A percentile compares a stretch with the other conserved stretches of the same genome.
phyloP scores from a whole-genome alignment of 2,888 invertebrate genomes.

The Amaurobius ferox region DNA sequence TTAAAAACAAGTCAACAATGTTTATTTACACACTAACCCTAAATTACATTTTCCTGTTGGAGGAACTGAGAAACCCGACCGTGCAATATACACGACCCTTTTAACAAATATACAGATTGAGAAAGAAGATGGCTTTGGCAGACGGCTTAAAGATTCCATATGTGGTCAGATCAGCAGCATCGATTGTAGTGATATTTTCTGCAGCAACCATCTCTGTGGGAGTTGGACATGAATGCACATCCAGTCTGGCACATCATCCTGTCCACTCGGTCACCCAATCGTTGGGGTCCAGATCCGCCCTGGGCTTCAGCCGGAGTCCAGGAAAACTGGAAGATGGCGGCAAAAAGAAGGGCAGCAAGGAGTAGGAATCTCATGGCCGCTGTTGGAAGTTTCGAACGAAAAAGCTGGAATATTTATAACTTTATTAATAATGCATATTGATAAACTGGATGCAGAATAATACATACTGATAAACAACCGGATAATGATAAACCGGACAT shows the following conservation, averaged over 20 bases:
- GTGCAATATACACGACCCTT: background rate
- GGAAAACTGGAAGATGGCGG: background rate
- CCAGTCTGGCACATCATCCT: conserved; percentile 55
- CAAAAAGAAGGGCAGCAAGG: conserved; percentile 21
- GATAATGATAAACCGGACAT: no score
- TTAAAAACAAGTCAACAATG: background rate
- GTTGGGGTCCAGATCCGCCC: background rate
- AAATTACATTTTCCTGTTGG: background rate
- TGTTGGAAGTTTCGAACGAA: background rate
- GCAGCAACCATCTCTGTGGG: conserved; percentile 61
- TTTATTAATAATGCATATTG: no score
- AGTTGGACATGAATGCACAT: conserved; percentile 26
- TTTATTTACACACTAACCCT: background rate
- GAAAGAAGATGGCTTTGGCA: background rate
- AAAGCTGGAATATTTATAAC: background rate
- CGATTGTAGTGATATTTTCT: conserved; percentile 55
- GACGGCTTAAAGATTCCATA: background rate
- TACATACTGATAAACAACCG: no score
- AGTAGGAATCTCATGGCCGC: conserved; percentile 25
- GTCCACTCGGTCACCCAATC: conserved; percentile 36
- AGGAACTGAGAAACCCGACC: conserved; percentile 4
- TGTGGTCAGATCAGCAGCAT: conserved; percentile 34
- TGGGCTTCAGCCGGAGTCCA: conserved; percentile 22
- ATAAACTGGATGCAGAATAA: no score
- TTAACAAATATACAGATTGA: background rate